Base-by-base conservation (phyloP, 64 coral and sea anemone species). In the Astreopora myriophthalma region DNA sequence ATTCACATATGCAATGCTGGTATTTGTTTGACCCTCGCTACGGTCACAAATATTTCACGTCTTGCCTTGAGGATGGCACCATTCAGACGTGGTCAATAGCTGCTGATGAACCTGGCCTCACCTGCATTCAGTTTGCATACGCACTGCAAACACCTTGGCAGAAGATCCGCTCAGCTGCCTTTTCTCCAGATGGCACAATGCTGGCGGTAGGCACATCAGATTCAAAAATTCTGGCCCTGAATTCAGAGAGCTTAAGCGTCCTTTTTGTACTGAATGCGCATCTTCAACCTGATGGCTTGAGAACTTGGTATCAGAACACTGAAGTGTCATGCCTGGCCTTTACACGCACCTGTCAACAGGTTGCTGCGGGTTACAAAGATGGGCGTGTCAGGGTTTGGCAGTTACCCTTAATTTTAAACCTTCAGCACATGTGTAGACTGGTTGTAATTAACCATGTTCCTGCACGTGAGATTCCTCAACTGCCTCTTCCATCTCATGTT, bases 311-410 rank as follows among this genome's bases (percentile, higher is more conserved):
- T 36, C 95, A 93, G 31, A 97, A 97, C 66, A 97, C 95, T 1
- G 95, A 97, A 73, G 95, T 97, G 28, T 97, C 95, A 3, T 97
- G 95, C 37, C 72, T 97, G 91, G 95, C 91, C 9, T 97, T 97
- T 28, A 97, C 95, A 66, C 76, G 95, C 29, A 97, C 95, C 9
- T 97, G 95, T 62, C 95, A 97, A 58, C 95, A 97, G 42, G 48
- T 97, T 69, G 95, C 95, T 16, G 95, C 95, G 8, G 95, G 95
- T 19, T 97, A 97, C 52, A 97, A 97, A 22, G 95, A 97, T 87
- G 95, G 95, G 1, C 92, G 95, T 29, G 84, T 97, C 34, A 83
- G 95, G 5, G 86, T 97, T 39, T 97, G 95, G 95, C 91, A 93
- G 52, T 51, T 97, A 5, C 95, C 95, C 0, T 71, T 88, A 34